Conservation (phyloP, 2,888 invertebrate genomes). For the Leucoptera coffeella region DNA sequence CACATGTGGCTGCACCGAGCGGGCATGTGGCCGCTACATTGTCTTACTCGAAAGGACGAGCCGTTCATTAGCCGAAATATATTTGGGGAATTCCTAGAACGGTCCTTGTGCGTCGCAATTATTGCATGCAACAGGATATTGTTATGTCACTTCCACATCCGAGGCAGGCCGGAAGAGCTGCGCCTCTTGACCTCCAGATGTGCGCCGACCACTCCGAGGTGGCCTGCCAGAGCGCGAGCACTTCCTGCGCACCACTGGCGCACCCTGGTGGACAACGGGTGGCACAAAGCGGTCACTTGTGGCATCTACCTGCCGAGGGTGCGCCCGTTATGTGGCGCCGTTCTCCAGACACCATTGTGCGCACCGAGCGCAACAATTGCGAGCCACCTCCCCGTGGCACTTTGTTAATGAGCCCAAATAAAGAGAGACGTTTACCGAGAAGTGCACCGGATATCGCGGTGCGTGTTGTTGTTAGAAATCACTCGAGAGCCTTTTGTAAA, state of each 20-base stretch:
- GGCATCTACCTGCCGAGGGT: too few species aligned
- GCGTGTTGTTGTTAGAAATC: too few species aligned
- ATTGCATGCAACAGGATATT: slow-evolving; percentile 14
- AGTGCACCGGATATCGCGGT: too few species aligned
- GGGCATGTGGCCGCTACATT: slow-evolving; percentile 31
- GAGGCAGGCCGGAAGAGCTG: too few species aligned
- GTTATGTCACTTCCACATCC: slow-evolving; percentile 5
- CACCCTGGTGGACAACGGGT: too few species aligned
- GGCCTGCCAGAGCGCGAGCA: too few species aligned
- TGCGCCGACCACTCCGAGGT: too few species aligned
- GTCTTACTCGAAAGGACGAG: slow-evolving; percentile 39
- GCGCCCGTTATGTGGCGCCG: slow-evolving; percentile 34
- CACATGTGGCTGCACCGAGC: slow-evolving; percentile 31
- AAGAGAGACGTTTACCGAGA: too few species aligned
- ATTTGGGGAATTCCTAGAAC: slow-evolving; percentile 26
- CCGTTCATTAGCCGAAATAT: slow-evolving; percentile 31
- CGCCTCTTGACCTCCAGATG: slow-evolving; percentile 6
- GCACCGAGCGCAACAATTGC: slow-evolving; percentile 13
- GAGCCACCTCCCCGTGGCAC: slow-evolving; percentile 5
- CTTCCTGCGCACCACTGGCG: too few species aligned
- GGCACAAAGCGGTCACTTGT: too few species aligned
- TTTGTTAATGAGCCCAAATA: slow-evolving; percentile 10
- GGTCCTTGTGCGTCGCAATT: slow-evolving; percentile 15
- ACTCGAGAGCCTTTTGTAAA: too few species aligned
- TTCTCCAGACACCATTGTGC: slow-evolving; percentile 17